phyloP scores from a whole-genome alignment of 2,113 vertebrate species.

The Carassius gibelio region DNA sequence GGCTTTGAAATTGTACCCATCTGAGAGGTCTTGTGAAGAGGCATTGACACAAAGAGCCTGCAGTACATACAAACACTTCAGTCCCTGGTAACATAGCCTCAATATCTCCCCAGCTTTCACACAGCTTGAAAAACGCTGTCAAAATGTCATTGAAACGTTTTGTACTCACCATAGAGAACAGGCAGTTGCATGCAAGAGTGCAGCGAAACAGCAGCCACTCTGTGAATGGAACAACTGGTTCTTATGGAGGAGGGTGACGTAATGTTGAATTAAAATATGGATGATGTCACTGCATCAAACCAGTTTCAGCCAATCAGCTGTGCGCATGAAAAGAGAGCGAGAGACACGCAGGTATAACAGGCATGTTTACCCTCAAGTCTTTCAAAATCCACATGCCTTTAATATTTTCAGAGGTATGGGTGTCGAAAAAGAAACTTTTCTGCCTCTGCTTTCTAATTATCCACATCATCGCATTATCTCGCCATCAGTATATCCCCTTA shows the following conservation, averaged over 20 bases:
- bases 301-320: conserved; percentile 5
- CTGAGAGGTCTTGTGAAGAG: neutral
- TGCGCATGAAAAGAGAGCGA: neutral
- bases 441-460: neutral
- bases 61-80: neutral
- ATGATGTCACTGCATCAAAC: conserved; percentile 38
- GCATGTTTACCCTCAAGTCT: neutral
- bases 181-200: neutral
- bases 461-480: neutral
- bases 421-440: neutral
- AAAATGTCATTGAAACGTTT: conserved; percentile 23
- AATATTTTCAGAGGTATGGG: neutral
- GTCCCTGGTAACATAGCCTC: neutral
- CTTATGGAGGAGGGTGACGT: conserved; percentile 24
- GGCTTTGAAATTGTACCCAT: conserved; percentile 15
- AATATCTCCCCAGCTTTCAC: neutral
- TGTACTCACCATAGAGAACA: neutral
- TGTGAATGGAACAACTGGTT: conserved; percentile 14
- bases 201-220: neutral
- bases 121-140: neutral
- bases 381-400: neutral
- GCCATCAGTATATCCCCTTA: neutral
- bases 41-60: neutral
- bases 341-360: neutral
- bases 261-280: conserved; percentile 25